A percentile compares a stretch with the other conserved stretches of the same genome.
Evolutionary conservation across 2,797 vertebrate genomes (phyloP).

Genomic region (Rhabdomys pumilio): DNA sequence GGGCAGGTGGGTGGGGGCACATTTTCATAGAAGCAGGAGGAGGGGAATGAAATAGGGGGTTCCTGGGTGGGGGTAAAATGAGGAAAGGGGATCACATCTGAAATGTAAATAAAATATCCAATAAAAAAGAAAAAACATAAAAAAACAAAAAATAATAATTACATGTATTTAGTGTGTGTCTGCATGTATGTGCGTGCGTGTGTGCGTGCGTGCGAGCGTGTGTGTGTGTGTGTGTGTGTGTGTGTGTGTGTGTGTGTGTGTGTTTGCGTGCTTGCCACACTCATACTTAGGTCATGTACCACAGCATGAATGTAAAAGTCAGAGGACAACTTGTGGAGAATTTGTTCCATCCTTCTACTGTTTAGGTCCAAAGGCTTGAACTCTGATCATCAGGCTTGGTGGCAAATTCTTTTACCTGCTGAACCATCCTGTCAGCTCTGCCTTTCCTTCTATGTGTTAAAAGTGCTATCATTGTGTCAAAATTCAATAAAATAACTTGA

Average conservation of each 20-base stretch:
- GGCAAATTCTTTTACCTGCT: not conserved
- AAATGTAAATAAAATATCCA: too few relatives aligned
- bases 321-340: not conserved
- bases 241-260: too few relatives aligned
- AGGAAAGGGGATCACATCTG: too few relatives aligned
- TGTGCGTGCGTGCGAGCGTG: not conserved
- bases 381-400: not conserved
- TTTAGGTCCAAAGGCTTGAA: not conserved
- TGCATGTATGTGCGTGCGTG: too few relatives aligned
- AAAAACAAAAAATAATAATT: not conserved
- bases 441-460: not conserved
- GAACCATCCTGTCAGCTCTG: not conserved
- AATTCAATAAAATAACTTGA: not conserved
- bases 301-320: not conserved
- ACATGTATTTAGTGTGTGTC: not conserved
- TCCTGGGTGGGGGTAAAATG: too few relatives aligned
- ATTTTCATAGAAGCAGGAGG: too few relatives aligned
- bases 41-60: too few relatives aligned
- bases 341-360: not conserved
- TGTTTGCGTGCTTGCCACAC: not conserved
- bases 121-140: too few relatives aligned
- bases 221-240: not conserved
- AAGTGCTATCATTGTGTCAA: not conserved
- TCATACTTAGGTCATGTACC: not conserved
- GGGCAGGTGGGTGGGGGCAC: too few relatives aligned